Evolutionary conservation across 1,140 invertebrate genomes (phyloP).

Genomic region (Calosoma granatense): DNA sequence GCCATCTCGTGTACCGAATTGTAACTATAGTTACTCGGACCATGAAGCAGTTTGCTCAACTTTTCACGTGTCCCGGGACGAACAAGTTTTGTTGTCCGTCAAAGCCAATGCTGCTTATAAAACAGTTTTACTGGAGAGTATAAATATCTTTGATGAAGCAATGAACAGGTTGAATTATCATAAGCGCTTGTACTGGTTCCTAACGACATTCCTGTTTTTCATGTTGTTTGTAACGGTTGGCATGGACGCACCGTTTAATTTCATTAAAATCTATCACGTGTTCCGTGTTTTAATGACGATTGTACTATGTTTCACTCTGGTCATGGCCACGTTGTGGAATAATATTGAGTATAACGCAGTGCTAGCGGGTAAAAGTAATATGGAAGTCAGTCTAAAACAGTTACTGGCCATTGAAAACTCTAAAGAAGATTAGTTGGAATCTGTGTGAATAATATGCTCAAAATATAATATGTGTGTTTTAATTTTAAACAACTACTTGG

Average conservation of each 20-base stretch:
- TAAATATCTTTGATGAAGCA: constrained; percentile 49
- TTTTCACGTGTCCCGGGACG: constrained; percentile 34
- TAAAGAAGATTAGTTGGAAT: background rate
- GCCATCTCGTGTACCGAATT: constrained; percentile 57
- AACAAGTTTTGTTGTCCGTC: background rate
- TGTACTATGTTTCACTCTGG: constrained; percentile 54
- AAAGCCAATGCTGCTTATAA: constrained; percentile 21
- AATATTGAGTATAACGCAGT: constrained; percentile 65
- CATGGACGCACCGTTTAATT: constrained; percentile 32
- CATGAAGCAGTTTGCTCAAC: constrained; percentile 77
- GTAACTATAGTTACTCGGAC: constrained; percentile 75
- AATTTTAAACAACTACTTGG: too few relatives aligned
- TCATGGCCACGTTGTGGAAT: constrained; percentile 73
- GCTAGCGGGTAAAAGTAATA: constrained; percentile 52
- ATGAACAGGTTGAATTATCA: constrained; percentile 43
- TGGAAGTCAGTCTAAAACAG: constrained; percentile 37
- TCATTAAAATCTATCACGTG: constrained; percentile 40
- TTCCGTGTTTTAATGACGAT: constrained; percentile 49
- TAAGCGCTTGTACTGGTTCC: constrained; percentile 46
- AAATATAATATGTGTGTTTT: too few relatives aligned
- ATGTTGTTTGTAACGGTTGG: constrained; percentile 33
- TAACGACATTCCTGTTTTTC: constrained; percentile 38
- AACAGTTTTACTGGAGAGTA: constrained; percentile 47
- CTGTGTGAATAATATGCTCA: background rate
- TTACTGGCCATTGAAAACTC: background rate